Evolutionary conservation across 2,888 invertebrate species (phyloP), one percentile per base, ranked within the genome.

Genomic region (Campoplex capitator): DNA sequence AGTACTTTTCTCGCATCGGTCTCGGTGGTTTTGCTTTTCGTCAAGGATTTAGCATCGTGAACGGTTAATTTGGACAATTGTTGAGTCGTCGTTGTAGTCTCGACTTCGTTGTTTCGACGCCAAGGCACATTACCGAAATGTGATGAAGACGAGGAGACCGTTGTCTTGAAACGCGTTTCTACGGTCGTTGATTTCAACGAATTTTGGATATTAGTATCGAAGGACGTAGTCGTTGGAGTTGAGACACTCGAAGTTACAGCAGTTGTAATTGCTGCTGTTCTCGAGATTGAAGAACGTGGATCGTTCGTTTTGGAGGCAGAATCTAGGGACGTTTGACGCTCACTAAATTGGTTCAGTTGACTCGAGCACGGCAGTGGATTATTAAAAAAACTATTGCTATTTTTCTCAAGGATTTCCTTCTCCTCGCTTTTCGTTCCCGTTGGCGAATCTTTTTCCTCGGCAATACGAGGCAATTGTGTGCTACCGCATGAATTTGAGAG

Each of bases 391-490:
- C 54, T 86, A 76, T 23, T 79, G 78, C 45, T 88, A 62, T 8
- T 85, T 48, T 70, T 84, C 6, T 81, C 84, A 11, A 58, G 35
- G 8, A 88, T 77, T 16, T 92, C 93, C 13, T 90, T 92, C 13
- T 94, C 92, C 13, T 94, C 94, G 35, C 91, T 90, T 65, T 93
- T 94, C 7, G 92, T 93, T 83, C 97, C 97, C 0, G 97, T 97
- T 0, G 97, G 97, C 28, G 97, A 97, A 94, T 97, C 97, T 92
- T 98, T 98, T 94, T 98, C 98, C 94, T 98, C 98, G 0, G 98
- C 98, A 85, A 98, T 98, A 89, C 98, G 95, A 0, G 98, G 98
- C 92, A 98, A 94, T 80, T 97, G 94, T 38, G 94, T 93, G 73
- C 92, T 83, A n/a, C 91, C 92, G 45, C 93, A 93, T 0, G 94